phyloP scores from a whole-genome alignment of 1,140 invertebrate genomes.

The Pseudomyrmex dendroicus region DNA sequence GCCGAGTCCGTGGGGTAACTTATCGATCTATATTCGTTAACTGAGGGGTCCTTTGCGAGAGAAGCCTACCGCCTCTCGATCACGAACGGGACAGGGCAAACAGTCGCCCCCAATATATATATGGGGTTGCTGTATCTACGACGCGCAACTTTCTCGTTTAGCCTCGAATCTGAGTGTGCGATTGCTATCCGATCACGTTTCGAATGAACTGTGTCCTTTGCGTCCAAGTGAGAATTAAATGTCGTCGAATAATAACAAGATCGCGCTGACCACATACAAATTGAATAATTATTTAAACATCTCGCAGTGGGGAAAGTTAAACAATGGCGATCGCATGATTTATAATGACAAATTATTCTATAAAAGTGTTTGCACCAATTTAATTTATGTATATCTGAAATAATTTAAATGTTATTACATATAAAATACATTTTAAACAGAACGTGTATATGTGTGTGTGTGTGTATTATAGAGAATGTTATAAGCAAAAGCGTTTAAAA shows the following conservation, averaged over 20 bases:
- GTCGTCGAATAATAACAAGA: no score
- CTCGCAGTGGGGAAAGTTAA: no score
- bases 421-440: no score
- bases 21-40: constrained; percentile 52
- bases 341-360: no score
- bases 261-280: not conserved
- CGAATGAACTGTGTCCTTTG: not conserved
- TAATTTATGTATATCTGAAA: no score
- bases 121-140: not conserved
- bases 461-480: no score
- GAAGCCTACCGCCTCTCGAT: constrained; percentile 34
- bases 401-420: no score
- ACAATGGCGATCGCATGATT: no score
- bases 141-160: constrained; percentile 1
- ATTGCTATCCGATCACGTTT: constrained; percentile 3
- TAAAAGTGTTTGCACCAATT: no score
- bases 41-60: constrained; percentile 2
- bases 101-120: not conserved
- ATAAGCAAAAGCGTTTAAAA: not conserved
- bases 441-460: no score
- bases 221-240: not conserved
- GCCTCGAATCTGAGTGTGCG: not conserved
- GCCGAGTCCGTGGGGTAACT: constrained; percentile 13
- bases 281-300: not conserved
- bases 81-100: constrained; percentile 5